phyloP scores from a whole-genome alignment of 2,888 invertebrate genomes.

The Mimas tiliae region DNA sequence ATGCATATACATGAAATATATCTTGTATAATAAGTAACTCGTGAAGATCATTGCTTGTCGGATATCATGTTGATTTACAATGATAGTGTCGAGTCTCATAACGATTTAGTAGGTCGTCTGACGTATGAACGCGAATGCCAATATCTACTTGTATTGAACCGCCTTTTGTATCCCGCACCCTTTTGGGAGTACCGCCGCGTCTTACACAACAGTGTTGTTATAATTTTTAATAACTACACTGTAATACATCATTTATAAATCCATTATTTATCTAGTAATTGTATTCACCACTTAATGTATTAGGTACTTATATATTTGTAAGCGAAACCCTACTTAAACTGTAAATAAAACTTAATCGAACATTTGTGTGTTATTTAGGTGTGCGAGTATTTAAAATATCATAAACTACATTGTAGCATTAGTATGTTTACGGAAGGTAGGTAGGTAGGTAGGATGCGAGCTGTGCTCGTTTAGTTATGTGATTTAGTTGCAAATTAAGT shows the following conservation, averaged over 20 bases:
- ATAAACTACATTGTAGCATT: constrained; percentile 48
- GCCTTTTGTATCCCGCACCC: neutral
- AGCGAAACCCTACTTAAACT: constrained; percentile 52
- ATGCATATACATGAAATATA: neutral
- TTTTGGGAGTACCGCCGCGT: neutral
- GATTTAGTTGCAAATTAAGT: constrained; percentile 41
- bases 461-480: constrained; percentile 45
- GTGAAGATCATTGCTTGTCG: neutral
- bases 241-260: constrained; percentile 41
- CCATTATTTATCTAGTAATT: constrained; percentile 34
- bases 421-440: constrained; percentile 42
- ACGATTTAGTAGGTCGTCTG: neutral
- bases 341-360: constrained; percentile 52
- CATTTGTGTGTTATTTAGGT: constrained; percentile 36
- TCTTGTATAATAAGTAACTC: no score
- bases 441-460: no score
- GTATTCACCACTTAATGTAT: constrained; percentile 42
- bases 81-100: constrained; percentile 1
- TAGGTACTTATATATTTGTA: constrained; percentile 49
- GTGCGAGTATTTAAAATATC: constrained; percentile 27
- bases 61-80: neutral
- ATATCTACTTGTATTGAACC: constrained; percentile 12
- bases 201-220: neutral
- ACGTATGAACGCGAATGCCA: neutral
- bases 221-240: neutral